phyloP scores from a whole-genome alignment of 2,888 invertebrate genomes.

The Argynnis bischoffii region DNA sequence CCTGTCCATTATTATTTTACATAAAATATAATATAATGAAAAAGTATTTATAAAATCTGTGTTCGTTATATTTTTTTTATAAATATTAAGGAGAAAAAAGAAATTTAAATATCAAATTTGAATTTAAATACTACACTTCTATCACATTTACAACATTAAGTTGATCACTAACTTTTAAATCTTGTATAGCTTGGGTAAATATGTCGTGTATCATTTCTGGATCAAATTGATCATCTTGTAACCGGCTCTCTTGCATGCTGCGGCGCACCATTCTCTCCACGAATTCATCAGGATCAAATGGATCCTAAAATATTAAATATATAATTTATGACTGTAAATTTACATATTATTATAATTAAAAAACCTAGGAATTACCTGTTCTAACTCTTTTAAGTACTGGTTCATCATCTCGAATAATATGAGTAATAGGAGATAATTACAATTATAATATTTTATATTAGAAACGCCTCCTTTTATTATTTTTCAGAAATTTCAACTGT shows the following conservation, averaged over 20 bases:
- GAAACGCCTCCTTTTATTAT: conserved; percentile 1
- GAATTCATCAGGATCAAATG: conserved; percentile 98
- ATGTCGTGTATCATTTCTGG: conserved; percentile 94
- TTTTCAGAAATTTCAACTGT: too few species aligned
- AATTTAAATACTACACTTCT: neutral
- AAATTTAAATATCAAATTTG: too few species aligned
- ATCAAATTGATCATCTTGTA: conserved; percentile 87
- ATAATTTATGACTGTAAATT: neutral
- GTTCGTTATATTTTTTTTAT: too few species aligned
- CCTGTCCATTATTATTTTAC: conserved; percentile 56
- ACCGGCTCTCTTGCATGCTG: conserved; percentile 90
- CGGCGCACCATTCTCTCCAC: conserved; percentile 98
- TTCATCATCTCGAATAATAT: conserved; percentile 87
- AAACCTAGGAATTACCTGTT: conserved; percentile 83
- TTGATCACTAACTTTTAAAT: conserved; percentile 72
- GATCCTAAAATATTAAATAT: conserved; percentile 86
- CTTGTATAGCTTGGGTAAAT: conserved; percentile 96
- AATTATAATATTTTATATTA: neutral
- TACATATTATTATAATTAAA: too few species aligned
- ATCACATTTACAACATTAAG: conserved; percentile 13
- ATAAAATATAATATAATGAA: neutral
- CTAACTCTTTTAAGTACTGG: conserved; percentile 93
- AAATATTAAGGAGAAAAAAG: too few species aligned
- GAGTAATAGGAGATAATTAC: neutral
- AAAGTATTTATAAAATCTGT: too few species aligned